Evolutionary conservation across 2,888 invertebrate species (phyloP), one percentile per base, ranked within the genome.

Genomic region (Crossocerus cetratus): DNA sequence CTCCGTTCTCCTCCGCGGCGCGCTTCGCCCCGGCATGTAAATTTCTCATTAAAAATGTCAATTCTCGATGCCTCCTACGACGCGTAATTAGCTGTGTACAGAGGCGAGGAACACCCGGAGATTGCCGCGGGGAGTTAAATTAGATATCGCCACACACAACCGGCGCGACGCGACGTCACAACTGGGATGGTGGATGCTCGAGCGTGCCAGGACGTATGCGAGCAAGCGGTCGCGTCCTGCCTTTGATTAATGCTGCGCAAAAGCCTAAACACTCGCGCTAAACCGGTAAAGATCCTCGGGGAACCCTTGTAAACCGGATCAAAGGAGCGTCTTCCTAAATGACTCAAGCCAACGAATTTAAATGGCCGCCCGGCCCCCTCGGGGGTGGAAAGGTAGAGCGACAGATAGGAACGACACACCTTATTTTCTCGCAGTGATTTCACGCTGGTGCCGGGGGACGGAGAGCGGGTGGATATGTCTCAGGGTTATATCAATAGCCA

Each of bases 301-400:
- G 64, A 55, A 42, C n/a, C 67, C 70, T 70, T 70, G 76, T 70
- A 65, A 32, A 75, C 60, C 20, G 64, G 76, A 75, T 76, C 76
- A 76, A 76, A 76, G 76, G 61, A 23, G 55, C 60, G 70, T 75
- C 76, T 67, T 62, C 70, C 66, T 70, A 67, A 76, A 76, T 76
- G 75, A 76, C 76, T 67, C 64, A 43, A 67, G 49, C 63, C 18
- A 59, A 22, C 32, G n/a, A 66, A 75, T 66, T 74, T 74, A 74
- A 75, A 75, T 43, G 75, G 53, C 22, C 16, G 2, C 22, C 22
- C 42, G 23, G 45, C 22, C n/a, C 23, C 55, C 45, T 62, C 64
- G 21, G 45, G 54, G 54, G 57, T 23, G n/a, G 53, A 61, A 21
- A 66, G 59, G 23, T 18, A 70, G 56, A 60, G 23, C 20, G 66